Evolutionary conservation across 2,113 vertebrate genomes (phyloP).

Genomic region (Gadus chalcogrammus): DNA sequence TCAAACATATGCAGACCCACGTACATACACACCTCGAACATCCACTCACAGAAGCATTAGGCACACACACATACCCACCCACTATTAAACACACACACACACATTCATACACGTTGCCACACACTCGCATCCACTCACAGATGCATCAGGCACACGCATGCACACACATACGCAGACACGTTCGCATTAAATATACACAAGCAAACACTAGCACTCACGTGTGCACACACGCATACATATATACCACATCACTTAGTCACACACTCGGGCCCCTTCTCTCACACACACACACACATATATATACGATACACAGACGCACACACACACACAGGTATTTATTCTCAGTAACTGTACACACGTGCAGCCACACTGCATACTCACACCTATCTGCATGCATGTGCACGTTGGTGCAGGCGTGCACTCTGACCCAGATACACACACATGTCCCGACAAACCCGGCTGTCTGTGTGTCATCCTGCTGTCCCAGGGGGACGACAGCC

Average conservation of each 20-base stretch:
- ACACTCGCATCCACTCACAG: neutral
- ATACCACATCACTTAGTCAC: too few relatives aligned
- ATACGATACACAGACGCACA: neutral
- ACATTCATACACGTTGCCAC: neutral
- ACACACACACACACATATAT: too few relatives aligned
- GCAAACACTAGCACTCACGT: neutral
- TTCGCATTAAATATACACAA: neutral
- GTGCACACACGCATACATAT: neutral
- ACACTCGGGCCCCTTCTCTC: too few relatives aligned
- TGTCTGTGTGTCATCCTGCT: conserved; percentile 32
- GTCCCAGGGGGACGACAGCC: conserved; percentile 9
- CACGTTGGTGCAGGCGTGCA: too few relatives aligned
- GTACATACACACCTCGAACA: neutral
- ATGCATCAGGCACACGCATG: neutral
- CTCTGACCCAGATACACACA: neutral
- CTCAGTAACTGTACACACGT: neutral
- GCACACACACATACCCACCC: neutral
- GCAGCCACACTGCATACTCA: neutral
- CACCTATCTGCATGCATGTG: neutral
- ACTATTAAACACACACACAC: neutral
- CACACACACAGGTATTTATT: neutral
- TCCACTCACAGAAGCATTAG: neutral
- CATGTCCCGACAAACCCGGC: neutral
- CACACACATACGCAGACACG: conserved; percentile 4
- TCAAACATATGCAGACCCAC: neutral